These are phyloP conservation scores for Orchestes rusci DNA, from an alignment of 2,888 invertebrate species.

Conservation along the genomic window DNA sequence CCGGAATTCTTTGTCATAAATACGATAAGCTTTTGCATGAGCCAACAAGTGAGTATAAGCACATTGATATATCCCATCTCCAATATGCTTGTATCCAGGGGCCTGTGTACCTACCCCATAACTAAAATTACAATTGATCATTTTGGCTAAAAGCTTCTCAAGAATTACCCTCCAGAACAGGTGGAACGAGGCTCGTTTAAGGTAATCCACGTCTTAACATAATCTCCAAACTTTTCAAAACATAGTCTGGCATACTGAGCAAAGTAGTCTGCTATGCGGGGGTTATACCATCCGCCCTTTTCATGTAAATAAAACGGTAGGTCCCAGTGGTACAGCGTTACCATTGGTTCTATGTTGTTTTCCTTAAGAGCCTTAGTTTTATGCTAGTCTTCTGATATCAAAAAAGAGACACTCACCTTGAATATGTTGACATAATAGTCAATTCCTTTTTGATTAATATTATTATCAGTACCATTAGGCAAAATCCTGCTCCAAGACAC, in stretches of 20 bases:
- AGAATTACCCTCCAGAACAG: conserved; percentile 37
- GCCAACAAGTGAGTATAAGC: conserved; percentile 45
- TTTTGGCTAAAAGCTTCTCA: neutral
- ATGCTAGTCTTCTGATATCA: conserved; percentile 1
- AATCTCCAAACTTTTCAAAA: conserved; percentile 35
- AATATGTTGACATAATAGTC: conserved; percentile 69
- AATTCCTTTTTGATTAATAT: conserved; percentile 46
- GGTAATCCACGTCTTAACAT: conserved; percentile 48
- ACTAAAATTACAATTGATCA: conserved; percentile 4
- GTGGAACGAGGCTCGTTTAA: conserved; percentile 47
- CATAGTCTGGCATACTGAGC: conserved; percentile 52
- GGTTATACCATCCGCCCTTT: conserved; percentile 58
- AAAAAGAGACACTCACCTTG: conserved; percentile 40
- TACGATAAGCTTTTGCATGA: conserved; percentile 44
- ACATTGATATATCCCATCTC: conserved; percentile 48
- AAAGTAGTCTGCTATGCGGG: conserved; percentile 56
- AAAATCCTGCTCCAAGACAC: conserved; percentile 63
- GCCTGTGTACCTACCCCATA: conserved; percentile 20
- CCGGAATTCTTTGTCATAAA: conserved; percentile 42
- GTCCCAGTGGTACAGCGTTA: conserved; percentile 22
- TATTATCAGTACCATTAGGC: conserved; percentile 58
- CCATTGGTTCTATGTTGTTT: conserved; percentile 18
- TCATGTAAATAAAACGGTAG: conserved; percentile 35
- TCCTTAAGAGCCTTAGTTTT: conserved; percentile 9
- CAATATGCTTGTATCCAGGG: conserved; percentile 18